Evolutionary conservation across 2,113 vertebrate genomes (phyloP).

Genomic region (Isichthys henryi): DNA sequence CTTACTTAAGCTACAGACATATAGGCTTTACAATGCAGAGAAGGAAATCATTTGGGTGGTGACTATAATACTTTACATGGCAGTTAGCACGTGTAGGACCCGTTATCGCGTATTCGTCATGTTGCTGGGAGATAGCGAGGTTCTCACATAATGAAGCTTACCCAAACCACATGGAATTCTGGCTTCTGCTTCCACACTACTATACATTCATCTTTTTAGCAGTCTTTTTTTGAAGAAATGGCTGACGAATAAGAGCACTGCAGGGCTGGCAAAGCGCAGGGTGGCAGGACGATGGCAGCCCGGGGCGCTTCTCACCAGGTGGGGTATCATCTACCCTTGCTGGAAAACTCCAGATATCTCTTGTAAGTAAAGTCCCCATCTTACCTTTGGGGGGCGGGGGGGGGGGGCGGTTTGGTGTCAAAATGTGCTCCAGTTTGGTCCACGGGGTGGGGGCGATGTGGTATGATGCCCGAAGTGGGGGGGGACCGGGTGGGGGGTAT

Average conservation of each 20-base stretch:
- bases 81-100: background rate
- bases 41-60: background rate
- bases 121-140: background rate
- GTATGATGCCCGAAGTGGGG: background rate
- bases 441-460: background rate
- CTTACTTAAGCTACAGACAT: background rate
- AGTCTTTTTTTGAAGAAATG: background rate
- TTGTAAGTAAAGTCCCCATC: background rate
- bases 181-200: background rate
- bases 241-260: background rate
- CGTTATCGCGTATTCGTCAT: background rate
- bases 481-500: background rate
- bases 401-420: background rate
- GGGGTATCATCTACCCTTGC: background rate
- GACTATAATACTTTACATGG: background rate
- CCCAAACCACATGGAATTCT: background rate
- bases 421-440: background rate
- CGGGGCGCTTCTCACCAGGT: background rate
- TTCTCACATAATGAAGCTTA: background rate
- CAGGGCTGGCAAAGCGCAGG: background rate
- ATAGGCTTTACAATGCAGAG: background rate
- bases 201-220: background rate
- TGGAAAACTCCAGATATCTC: background rate
- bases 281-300: background rate
- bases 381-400: background rate